Evolutionary conservation across 1,140 invertebrate genomes (phyloP), one percentile per base, ranked within the genome.

Genomic region (Popillia japonica): DNA sequence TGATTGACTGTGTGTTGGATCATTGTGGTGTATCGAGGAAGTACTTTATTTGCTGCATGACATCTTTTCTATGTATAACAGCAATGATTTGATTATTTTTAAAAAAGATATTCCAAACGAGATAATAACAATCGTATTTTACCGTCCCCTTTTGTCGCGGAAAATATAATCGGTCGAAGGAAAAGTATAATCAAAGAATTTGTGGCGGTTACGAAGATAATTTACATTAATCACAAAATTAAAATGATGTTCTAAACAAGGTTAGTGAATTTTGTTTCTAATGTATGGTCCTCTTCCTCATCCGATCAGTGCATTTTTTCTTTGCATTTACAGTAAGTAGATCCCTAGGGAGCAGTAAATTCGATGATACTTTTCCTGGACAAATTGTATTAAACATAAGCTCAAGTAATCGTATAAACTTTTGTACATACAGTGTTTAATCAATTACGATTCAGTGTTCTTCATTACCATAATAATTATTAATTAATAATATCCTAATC

Each of bases 91-190:
- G 2, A 7, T 68, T 68, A 34, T 27, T 23, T 68, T 34, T 22
- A 2, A 34, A 34, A 34, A 34, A 34, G 27, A 34, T 68, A 27
- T 68, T 68, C 27, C 23, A 14, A 22, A 68, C 22, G 48, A 68
- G 27, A 68, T 27, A 34, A 68, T 68, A 68, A 68, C 61, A 68
- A 68, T 68, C 61, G 22, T 68, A 22, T 22, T 68, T 68, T 68
- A 68, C 61, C 61, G 61, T 68, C 61, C 61, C 61, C 61, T 68
- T 68, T 55, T 17, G 27, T 68, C 61, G 11, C 22, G 61, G 61
- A 23, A 10, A 34, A 27, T 22, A 22, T 22, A 68, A 17, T 10
- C 11, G 27, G 11, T 27, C 20, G 11, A 27, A 68, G 20, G 27
- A 68, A 14, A 68, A 44, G 42, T 44, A 44, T 44, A 44, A 44